Conservation (phyloP, 2,888 invertebrate genomes). For the Athalia circularis region DNA sequence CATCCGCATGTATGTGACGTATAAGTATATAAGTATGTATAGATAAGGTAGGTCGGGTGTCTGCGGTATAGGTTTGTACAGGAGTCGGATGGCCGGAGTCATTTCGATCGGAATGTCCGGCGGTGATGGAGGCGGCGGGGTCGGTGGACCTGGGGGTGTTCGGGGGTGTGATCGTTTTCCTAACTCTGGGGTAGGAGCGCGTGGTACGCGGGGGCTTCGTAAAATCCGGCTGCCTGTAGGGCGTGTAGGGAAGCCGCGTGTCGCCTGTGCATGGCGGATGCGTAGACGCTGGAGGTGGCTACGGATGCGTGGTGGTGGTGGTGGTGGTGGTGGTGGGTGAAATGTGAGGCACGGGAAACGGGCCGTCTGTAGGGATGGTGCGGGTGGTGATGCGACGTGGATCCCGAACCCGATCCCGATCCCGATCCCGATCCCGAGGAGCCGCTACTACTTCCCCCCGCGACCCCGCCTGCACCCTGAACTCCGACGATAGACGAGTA, state of each 20-base stretch:
- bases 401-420: slow-evolving; percentile 20
- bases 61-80: too few relatives aligned
- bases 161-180: slow-evolving; percentile 42
- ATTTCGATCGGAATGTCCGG: too few relatives aligned
- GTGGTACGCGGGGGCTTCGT: slow-evolving; percentile 69
- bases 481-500: slow-evolving; percentile 11
- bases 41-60: too few relatives aligned
- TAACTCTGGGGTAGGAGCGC: slow-evolving; percentile 70
- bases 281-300: slow-evolving; percentile 64
- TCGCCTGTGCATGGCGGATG: slow-evolving; percentile 68
- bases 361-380: slow-evolving; percentile 62
- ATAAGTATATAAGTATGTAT: too few relatives aligned
- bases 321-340: slow-evolving; percentile 47
- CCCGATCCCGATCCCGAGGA: neutral
- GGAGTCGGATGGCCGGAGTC: too few relatives aligned
- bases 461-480: slow-evolving; percentile 5
- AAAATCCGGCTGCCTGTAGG: slow-evolving; percentile 66
- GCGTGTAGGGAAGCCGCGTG: slow-evolving; percentile 67
- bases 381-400: slow-evolving; percentile 51
- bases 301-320: slow-evolving; percentile 44
- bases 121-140: too few relatives aligned
- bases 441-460: slow-evolving; percentile 6
- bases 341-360: slow-evolving; percentile 51
- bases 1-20: too few relatives aligned
- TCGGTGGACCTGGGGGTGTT: too few relatives aligned